phyloP scores from a whole-genome alignment of 2,113 vertebrate species.

The Macquaria ambigua region DNA sequence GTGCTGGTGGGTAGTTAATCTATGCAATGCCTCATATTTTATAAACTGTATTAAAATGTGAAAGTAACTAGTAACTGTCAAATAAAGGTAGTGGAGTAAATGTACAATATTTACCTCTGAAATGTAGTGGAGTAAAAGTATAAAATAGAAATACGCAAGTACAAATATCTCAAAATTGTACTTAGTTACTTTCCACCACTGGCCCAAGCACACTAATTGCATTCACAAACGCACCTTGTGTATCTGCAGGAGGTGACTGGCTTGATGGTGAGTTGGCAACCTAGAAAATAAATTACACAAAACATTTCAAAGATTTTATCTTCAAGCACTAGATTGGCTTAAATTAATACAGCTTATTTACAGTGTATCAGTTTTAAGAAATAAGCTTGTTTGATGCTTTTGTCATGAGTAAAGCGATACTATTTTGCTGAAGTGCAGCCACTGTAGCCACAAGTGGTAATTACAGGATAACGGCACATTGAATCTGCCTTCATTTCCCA shows the following conservation, averaged over 20 bases:
- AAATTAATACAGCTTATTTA: background rate
- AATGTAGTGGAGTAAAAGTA: background rate
- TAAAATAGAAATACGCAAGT: background rate
- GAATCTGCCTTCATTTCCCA: background rate
- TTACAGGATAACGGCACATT: background rate
- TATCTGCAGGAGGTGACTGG: constrained; percentile 9
- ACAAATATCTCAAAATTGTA: background rate
- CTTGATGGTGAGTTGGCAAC: constrained; percentile 11
- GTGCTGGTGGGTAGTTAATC: background rate
- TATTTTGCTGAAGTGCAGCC: background rate
- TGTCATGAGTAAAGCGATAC: background rate
- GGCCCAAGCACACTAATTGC: background rate
- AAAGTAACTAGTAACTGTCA: background rate
- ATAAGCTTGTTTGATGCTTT: background rate
- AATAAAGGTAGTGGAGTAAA: no score
- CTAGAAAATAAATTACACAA: constrained; percentile 42
- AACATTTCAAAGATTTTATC: background rate
- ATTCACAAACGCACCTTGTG: constrained; percentile 57
- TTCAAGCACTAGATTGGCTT: background rate
- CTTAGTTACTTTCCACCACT: background rate
- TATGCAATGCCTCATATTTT: background rate
- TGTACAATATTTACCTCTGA: background rate
- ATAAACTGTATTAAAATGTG: background rate
- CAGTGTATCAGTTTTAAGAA: background rate
- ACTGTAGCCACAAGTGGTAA: background rate